Conservation (phyloP, 2,113 vertebrate genomes). For the Onychostoma macrolepis region DNA sequence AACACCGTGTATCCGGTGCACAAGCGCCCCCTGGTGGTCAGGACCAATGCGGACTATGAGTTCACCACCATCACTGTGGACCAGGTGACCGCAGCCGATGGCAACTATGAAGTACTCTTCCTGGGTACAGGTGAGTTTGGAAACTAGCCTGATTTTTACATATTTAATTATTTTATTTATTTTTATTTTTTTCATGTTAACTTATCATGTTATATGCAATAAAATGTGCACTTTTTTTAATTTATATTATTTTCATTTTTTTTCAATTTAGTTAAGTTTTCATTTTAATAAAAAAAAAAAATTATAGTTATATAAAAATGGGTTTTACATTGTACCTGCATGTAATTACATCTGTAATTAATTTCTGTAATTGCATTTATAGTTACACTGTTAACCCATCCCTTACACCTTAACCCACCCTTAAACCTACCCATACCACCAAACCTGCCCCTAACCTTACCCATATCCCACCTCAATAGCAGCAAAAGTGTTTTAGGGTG, state of each 20-base stretch:
- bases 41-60: conserved; percentile 92
- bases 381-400: too few relatives aligned
- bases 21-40: conserved; percentile 92
- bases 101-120: conserved; percentile 98
- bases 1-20: conserved; percentile 92
- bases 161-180: too few relatives aligned
- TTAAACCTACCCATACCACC: too few relatives aligned
- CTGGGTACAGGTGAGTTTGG: conserved; percentile 90
- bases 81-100: conserved; percentile 96
- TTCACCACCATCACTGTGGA: conserved; percentile 96
- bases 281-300: background rate
- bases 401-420: too few relatives aligned
- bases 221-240: background rate
- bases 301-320: background rate
- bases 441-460: too few relatives aligned
- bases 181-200: background rate
- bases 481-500: too few relatives aligned
- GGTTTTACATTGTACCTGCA: too few relatives aligned
- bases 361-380: too few relatives aligned
- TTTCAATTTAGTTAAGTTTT: background rate
- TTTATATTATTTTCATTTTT: background rate
- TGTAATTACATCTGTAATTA: too few relatives aligned
- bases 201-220: background rate
- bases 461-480: too few relatives aligned
- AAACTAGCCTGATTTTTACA: background rate